A percentile compares a stretch with the other conserved stretches of the same genome.
These are phyloP conservation scores for Phainopepla nitens DNA, from an alignment of 2,113 vertebrate species.

Conservation along the genomic window DNA sequence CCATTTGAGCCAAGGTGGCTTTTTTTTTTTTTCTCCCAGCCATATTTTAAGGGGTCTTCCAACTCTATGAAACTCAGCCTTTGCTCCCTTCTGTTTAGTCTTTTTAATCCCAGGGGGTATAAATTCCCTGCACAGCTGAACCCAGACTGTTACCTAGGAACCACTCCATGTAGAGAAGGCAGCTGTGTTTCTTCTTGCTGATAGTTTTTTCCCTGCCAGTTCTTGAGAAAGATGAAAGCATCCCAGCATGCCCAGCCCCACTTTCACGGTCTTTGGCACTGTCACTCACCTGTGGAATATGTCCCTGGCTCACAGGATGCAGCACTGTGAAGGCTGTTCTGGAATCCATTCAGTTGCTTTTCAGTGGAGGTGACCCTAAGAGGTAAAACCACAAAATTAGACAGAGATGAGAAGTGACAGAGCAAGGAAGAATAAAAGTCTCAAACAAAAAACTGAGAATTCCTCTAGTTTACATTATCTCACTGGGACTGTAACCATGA, in stretches of 20 bases:
- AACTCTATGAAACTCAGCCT: background rate
- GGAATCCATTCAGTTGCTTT: slow-evolving; percentile 63
- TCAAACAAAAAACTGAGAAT: background rate
- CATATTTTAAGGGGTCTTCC: slow-evolving; percentile 1
- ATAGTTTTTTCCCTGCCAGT: background rate
- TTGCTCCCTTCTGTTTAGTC: background rate
- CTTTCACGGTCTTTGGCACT: background rate
- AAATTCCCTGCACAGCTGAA: slow-evolving; percentile 40
- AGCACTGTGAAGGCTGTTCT: slow-evolving; percentile 53
- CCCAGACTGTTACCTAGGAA: slow-evolving; percentile 39
- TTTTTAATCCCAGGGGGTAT: background rate
- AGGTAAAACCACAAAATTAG: slow-evolving; percentile 56
- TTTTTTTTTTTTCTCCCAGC: background rate
- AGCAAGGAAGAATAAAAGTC: background rate
- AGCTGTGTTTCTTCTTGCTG: slow-evolving; percentile 39
- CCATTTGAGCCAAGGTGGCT: background rate
- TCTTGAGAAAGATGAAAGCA: slow-evolving; percentile 7
- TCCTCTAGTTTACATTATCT: background rate
- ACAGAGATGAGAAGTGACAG: background rate
- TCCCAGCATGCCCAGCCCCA: background rate
- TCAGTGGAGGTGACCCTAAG: slow-evolving; percentile 59
- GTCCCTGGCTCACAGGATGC: slow-evolving; percentile 44
- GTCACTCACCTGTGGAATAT: slow-evolving; percentile 69
- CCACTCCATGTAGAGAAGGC: background rate
- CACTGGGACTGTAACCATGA: background rate